Conservation (phyloP, 2,113 vertebrate genomes). For the Passer domesticus region DNA sequence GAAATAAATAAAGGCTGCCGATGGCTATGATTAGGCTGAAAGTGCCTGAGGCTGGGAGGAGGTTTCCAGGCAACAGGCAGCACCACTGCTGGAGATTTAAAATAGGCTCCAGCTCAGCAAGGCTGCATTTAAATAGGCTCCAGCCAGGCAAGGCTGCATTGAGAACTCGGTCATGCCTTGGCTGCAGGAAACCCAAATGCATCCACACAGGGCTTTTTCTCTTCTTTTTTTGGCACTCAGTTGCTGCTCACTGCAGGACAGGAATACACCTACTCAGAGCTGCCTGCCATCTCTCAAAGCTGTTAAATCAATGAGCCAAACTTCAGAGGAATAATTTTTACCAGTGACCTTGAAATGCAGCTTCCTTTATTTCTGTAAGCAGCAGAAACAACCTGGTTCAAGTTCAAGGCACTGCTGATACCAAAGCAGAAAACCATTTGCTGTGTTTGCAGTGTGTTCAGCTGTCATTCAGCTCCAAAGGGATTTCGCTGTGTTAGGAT, state of each 20-base stretch:
- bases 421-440: conserved; percentile 8
- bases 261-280: neutral
- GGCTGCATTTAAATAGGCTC: conserved; percentile 26
- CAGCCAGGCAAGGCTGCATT: neutral
- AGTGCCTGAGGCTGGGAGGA: conserved; percentile 18
- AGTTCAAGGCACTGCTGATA: conserved; percentile 31
- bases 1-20: conserved; percentile 28
- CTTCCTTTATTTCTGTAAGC: conserved; percentile 22
- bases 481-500: neutral
- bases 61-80: conserved; percentile 50
- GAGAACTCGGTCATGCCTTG: conserved; percentile 4
- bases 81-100: neutral
- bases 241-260: neutral
- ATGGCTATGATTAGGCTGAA: conserved; percentile 17
- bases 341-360: neutral
- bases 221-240: neutral
- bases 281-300: neutral
- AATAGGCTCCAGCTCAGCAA: neutral
- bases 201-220: neutral
- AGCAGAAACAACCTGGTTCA: conserved; percentile 39
- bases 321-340: neutral
- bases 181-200: neutral
- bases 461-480: neutral
- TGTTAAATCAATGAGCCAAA: neutral
- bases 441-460: neutral